Base-by-base conservation (phyloP, 2,113 vertebrate species). In the Halcyon senegalensis region DNA sequence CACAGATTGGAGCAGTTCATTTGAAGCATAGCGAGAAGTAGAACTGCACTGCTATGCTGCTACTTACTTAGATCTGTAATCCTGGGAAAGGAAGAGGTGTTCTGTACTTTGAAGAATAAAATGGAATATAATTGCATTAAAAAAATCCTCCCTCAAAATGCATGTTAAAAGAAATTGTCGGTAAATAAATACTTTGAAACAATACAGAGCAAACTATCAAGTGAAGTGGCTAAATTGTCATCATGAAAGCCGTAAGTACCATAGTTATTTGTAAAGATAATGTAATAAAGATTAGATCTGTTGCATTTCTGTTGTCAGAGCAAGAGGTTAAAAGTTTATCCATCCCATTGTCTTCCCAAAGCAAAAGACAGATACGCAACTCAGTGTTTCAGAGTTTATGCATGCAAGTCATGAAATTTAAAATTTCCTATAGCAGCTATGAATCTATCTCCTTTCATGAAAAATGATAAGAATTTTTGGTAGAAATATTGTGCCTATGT, bases 31-130 rank as follows among this genome's bases (percentile, higher is more conserved):
- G 27, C 19, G 75, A 67, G n/a, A 87, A 85, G 37, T 82, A 85
- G 56, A 50, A 63, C 60, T 43, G 37, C 74, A 30, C 13, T 64
- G 23, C 28, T 87, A 1, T 69, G 15, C 44, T 58, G n/a, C 63
- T 62, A 5, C 59, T 78, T 78, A 87, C 33, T 39, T 84, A 35
- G 19, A 25, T 51, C 37, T 85, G 17, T 46, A 70, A 41, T 79
- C 48, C 27, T 89, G 25, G 39, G 44, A 81, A 79, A 82, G 27
- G 7, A 78, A 64, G 8, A 94, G 13, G 27, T 75, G 31, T 68
- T 78, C 14, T 48, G 16, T 79, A 37, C 82, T 89, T 84, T 89
- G 41, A 82, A 91, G 56, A 68, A 44, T 58, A 56, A 86, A 86
- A 74, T 59, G 3, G 86, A 78, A 72, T 67, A 17, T 10, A 75